Percentiles rank a stretch among this genome's conserved stretches.
Evolutionary conservation across 2,113 vertebrate species (phyloP).

Genomic region (Notarius quadriscutis): DNA sequence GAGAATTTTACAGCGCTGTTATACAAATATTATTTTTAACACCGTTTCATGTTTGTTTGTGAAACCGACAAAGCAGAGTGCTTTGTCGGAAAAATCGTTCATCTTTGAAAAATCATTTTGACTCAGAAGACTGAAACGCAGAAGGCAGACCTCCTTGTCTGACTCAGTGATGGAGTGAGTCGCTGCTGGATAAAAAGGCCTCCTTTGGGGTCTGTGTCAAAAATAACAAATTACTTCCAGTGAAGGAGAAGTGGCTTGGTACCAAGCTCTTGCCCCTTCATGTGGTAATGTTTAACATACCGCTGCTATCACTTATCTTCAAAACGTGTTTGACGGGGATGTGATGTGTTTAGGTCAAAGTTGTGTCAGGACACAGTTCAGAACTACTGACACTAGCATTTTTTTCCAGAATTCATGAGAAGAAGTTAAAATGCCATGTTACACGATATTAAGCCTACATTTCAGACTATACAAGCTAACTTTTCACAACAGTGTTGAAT

Average conservation of each 20-base stretch:
- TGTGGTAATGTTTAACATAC: constrained; percentile 13
- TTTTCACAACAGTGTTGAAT: background rate
- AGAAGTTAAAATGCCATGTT: background rate
- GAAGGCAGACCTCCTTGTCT: background rate
- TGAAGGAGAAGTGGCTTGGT: background rate
- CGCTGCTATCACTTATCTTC: constrained; percentile 8
- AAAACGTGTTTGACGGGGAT: background rate
- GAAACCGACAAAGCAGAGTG: background rate
- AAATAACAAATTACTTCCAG: constrained; percentile 19
- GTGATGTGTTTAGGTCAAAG: constrained; percentile 23
- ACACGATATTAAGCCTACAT: background rate
- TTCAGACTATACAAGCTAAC: background rate
- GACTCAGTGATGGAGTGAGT: background rate
- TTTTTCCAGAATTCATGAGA: background rate
- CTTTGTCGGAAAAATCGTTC: background rate
- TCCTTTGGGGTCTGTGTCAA: background rate
- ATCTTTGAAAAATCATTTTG: background rate
- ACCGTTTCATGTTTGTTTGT: background rate
- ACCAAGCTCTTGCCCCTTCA: background rate
- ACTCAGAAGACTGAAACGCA: background rate
- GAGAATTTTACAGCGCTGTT: background rate
- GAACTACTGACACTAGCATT: background rate
- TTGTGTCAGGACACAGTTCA: background rate
- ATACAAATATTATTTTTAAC: background rate
- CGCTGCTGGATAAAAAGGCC: background rate